Evolutionary conservation across 1,140 invertebrate genomes (phyloP).

Genomic region (Saxidomus purpurata): DNA sequence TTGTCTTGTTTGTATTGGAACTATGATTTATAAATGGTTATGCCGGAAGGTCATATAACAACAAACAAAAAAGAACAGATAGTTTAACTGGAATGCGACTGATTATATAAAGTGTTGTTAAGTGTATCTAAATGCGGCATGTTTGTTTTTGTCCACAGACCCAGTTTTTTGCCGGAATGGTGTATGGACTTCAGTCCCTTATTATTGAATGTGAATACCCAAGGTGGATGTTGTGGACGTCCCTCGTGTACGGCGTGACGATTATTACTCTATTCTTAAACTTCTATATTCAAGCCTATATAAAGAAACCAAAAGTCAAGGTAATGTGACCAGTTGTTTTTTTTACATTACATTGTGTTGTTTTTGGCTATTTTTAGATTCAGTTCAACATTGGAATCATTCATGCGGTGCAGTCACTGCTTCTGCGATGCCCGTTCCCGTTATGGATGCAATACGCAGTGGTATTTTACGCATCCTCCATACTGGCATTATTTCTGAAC

Average conservation of each 20-base stretch:
- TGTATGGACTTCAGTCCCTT: constrained; percentile 80
- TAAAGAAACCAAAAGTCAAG: constrained; percentile 70
- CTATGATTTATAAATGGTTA: no score
- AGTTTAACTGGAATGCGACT: no score
- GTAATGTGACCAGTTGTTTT: constrained; percentile 35
- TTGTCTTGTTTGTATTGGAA: no score
- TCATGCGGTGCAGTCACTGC: constrained; percentile 94
- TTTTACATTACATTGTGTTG: constrained; percentile 37
- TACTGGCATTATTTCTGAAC: constrained; percentile 96
- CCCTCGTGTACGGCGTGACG: constrained; percentile 82
- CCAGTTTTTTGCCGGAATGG: constrained; percentile 84
- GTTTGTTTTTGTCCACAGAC: constrained; percentile 79
- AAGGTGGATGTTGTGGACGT: constrained; percentile 82
- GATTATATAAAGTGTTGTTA: constrained; percentile 14
- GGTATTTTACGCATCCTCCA: constrained; percentile 96
- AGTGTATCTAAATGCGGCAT: not conserved
- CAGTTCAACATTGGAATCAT: constrained; percentile 95
- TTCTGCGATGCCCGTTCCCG: constrained; percentile 95
- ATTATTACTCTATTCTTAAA: constrained; percentile 85
- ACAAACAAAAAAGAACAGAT: no score
- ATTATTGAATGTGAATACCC: constrained; percentile 82
- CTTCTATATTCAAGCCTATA: constrained; percentile 84
- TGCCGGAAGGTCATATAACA: no score
- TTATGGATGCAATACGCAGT: constrained; percentile 98
- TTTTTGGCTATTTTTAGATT: constrained; percentile 88